phyloP scores from a whole-genome alignment of 2,797 vertebrate genomes.

The Notamacropus eugenii region DNA sequence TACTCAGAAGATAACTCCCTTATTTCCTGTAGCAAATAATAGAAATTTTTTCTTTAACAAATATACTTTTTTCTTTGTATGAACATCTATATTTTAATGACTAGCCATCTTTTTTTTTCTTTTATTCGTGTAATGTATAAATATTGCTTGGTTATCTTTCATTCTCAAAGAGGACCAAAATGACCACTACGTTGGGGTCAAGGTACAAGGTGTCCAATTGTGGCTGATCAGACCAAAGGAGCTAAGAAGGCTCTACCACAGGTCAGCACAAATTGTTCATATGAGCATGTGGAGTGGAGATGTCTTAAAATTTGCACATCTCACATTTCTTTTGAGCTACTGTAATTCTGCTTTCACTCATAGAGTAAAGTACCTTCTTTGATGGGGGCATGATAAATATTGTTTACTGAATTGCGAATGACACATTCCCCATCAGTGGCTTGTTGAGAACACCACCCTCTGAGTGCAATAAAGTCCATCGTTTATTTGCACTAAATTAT shows the following conservation, averaged over 20 bases:
- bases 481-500: background rate
- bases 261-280: too few species aligned
- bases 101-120: background rate
- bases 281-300: too few species aligned
- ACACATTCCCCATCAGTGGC: background rate
- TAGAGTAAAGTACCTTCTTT: too few species aligned
- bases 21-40: background rate
- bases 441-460: background rate
- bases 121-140: background rate
- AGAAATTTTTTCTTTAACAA: background rate
- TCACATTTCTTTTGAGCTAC: too few species aligned
- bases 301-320: too few species aligned
- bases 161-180: background rate
- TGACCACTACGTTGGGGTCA: background rate
- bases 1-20: background rate
- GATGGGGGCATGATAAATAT: too few species aligned
- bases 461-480: background rate
- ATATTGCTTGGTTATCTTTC: background rate
- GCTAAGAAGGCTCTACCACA: background rate
- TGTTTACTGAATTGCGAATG: background rate
- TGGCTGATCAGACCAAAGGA: too few species aligned
- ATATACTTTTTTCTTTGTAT: background rate
- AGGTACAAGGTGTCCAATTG: background rate
- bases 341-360: too few species aligned
- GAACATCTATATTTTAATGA: background rate